Percentiles rank a stretch among this genome's conserved stretches.
phyloP scores from a whole-genome alignment of 35 echinoderm and acorn worm species.

The Lytechinus pictus region DNA sequence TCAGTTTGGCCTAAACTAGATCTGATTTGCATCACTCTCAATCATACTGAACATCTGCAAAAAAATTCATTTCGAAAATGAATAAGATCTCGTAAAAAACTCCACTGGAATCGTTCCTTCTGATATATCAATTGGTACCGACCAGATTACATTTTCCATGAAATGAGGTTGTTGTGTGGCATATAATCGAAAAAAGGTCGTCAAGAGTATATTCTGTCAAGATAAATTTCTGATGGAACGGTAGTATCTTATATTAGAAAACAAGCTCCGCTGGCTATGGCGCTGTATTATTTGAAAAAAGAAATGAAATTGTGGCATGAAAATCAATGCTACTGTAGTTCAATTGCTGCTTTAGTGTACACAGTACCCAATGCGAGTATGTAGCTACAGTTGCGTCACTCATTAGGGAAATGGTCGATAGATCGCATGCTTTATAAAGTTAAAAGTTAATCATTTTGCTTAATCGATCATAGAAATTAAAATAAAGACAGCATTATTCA shows the following conservation, averaged over 20 bases:
- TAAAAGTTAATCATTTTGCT: too few relatives aligned
- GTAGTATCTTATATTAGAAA: not conserved
- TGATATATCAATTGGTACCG: not conserved
- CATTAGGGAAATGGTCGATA: too few relatives aligned
- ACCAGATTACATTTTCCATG: not conserved
- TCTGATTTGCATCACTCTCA: not conserved
- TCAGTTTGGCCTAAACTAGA: not conserved
- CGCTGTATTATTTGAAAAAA: not conserved
- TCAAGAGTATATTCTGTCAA: not conserved
- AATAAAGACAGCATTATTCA: too few relatives aligned
- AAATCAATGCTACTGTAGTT: not conserved
- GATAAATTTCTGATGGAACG: not conserved
- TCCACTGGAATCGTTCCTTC: not conserved
- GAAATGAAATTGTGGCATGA: not conserved
- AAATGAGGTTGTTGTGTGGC: not conserved
- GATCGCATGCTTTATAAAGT: too few relatives aligned
- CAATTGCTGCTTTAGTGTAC: not conserved
- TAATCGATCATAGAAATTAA: too few relatives aligned
- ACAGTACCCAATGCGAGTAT: not conserved
- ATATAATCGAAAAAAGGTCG: not conserved
- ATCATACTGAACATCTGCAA: not conserved
- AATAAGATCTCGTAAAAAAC: not conserved
- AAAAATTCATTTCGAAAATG: not conserved
- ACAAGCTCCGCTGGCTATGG: not conserved
- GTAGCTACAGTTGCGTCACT: too few relatives aligned